These are phyloP conservation scores for Pilophorus perplexus DNA, from an alignment of 2,888 invertebrate species.

Conservation along the genomic window DNA sequence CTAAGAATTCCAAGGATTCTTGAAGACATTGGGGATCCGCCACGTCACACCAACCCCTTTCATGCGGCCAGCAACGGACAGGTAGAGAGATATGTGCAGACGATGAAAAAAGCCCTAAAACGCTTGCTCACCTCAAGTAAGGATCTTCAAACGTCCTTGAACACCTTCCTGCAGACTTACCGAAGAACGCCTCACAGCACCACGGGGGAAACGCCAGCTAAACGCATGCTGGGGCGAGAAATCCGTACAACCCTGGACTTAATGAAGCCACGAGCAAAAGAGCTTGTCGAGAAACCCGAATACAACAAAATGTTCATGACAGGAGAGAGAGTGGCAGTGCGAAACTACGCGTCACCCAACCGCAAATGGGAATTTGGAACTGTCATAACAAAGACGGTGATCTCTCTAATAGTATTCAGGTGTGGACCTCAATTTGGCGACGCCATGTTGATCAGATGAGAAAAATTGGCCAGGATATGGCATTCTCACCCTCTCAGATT, in stretches of 20 bases:
- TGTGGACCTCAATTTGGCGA: background rate
- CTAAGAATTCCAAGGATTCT: background rate
- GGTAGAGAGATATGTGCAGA: conserved; percentile 19
- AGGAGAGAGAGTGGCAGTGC: background rate
- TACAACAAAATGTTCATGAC: background rate
- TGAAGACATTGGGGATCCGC: background rate
- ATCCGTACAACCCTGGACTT: conserved; percentile 15
- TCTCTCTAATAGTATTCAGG: conserved; percentile 2
- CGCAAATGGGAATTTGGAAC: conserved; percentile 6
- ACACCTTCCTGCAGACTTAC: background rate
- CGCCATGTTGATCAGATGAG: conserved; percentile 7
- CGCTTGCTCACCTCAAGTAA: background rate
- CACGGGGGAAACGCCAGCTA: conserved; percentile 24
- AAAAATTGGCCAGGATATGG: conserved; percentile 4
- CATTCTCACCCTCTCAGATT: background rate
- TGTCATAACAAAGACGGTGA: conserved; percentile 8
- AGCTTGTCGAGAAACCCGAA: background rate
- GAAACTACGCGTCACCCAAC: conserved; percentile 5
- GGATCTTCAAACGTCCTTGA: background rate
- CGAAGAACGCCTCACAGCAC: background rate
- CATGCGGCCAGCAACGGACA: conserved; percentile 33
- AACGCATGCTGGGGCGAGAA: conserved; percentile 20
- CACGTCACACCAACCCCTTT: conserved; percentile 14
- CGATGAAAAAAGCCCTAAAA: background rate
- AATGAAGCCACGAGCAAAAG: background rate